phyloP scores from a whole-genome alignment of 2,113 vertebrate genomes.

The Ceyx cyanopectus region DNA sequence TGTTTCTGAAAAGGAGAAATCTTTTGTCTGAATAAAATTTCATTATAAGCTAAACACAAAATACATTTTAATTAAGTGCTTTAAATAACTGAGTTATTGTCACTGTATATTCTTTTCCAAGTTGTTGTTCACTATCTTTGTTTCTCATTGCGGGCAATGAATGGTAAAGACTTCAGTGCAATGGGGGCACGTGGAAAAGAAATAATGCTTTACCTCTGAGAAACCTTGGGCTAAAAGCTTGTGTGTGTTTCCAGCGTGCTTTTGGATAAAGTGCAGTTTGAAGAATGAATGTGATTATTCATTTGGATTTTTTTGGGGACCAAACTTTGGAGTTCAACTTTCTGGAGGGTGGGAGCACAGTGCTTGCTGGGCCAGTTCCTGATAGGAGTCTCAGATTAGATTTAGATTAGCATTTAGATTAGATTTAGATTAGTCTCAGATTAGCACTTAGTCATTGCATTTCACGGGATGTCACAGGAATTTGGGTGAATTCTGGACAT shows the following conservation, averaged over 20 bases:
- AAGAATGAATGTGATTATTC: neutral
- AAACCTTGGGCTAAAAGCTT: neutral
- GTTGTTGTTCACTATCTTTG: neutral
- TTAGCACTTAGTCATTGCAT: neutral
- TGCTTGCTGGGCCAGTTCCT: neutral
- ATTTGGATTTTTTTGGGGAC: neutral
- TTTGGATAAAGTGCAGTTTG: neutral
- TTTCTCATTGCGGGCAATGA: neutral
- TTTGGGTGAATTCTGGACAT: neutral
- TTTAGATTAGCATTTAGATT: neutral
- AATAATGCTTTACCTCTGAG: neutral
- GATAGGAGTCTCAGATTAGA: neutral
- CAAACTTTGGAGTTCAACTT: neutral
- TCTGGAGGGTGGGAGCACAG: neutral
- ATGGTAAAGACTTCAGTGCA: neutral
- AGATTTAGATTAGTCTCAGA: neutral
- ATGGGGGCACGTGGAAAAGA: neutral
- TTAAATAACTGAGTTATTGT: neutral
- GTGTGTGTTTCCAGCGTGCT: fast-evolving
- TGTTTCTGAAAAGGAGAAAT: neutral
- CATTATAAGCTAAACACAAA: neutral
- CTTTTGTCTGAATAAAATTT: neutral
- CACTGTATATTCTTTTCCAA: neutral
- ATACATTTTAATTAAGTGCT: neutral
- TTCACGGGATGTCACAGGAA: neutral